Evolutionary conservation across 2,797 vertebrate species (phyloP).

Genomic region (Vipera ursinii): DNA sequence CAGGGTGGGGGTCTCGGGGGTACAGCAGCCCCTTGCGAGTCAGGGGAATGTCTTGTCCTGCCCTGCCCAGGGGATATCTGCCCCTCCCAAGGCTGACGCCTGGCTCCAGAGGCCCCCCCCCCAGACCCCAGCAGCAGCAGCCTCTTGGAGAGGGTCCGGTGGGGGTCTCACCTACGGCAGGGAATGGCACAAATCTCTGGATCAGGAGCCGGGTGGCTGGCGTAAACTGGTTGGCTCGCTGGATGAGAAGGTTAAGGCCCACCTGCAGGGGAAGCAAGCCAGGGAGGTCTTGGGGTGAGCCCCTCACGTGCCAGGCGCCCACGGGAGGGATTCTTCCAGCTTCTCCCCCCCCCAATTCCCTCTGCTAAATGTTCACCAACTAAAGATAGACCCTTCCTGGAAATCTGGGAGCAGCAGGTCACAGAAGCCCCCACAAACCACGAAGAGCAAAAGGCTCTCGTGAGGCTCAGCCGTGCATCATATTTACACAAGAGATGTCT

Average conservation of each 20-base stretch:
- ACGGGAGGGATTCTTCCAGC: neutral
- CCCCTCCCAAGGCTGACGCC: neutral
- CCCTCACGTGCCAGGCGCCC: neutral
- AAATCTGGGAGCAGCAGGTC: neutral
- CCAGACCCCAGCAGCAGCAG: neutral
- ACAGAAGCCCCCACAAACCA: neutral
- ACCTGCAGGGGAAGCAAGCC: constrained; percentile 70
- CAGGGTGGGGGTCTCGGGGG: too few relatives aligned
- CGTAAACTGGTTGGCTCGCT: constrained; percentile 83
- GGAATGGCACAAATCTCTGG: constrained; percentile 93
- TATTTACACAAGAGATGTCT: neutral
- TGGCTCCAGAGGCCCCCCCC: neutral
- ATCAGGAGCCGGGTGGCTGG: constrained; percentile 84
- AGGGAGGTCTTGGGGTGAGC: neutral
- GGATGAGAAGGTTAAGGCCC: constrained; percentile 85
- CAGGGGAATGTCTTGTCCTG: neutral
- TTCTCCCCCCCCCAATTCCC: neutral
- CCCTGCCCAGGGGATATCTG: too few relatives aligned
- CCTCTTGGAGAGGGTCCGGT: neutral
- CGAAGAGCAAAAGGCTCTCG: neutral
- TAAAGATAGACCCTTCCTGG: neutral
- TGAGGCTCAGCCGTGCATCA: neutral
- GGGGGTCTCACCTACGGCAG: constrained; percentile 81
- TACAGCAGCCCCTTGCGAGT: too few relatives aligned
- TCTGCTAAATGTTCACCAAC: neutral